Evolutionary conservation across 1,140 invertebrate genomes (phyloP), one percentile per base, ranked within the genome.

Genomic region (Formica exsecta): DNA sequence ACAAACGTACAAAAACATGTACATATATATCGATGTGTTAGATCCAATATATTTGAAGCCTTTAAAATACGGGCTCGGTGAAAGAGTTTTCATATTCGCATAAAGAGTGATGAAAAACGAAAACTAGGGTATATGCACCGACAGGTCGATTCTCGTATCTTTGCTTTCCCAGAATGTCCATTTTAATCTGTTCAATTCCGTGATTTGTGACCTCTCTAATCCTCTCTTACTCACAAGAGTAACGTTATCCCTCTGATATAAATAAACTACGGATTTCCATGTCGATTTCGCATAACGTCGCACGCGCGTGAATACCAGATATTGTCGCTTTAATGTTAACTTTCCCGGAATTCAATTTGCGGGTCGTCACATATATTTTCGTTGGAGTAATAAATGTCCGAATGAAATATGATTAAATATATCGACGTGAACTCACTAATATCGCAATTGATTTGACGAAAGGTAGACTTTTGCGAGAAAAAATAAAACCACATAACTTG

Each of bases 171-270:
- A 48, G 79, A 74, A 32, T 83, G 79, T 83, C 79, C 79, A 83
- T 83, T 83, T 83, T 83, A 83, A 83, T 83, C 79, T 83, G 79
- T 83, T 83, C 79, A 74, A 83, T 83, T 83, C 79, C 79, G 22
- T 83, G 79, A 83, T 83, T 83, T 83, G 79, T 83, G 79, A 73
- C 79, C 22, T 44, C 79, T 83, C 68, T 83, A 83, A 83, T 83
- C 79, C 79, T 74, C 54, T 41, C 54, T 61, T 83, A 73, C 54
- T 83, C 79, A 44, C 79, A 38, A 62, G 32, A 32, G 29, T 54
- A 70, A 83, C 79, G 68, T 83, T 51, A 74, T 83, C 54, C 25
- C 4, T 29, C 38, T 68, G 68, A 74, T 83, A 83, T 83, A 83
- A 83, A 83, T 83, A 74, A 83, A 83, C 79, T 83, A 74, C 68